A percentile compares a stretch with the other conserved stretches of the same genome.
Evolutionary conservation across 2,113 vertebrate genomes (phyloP).

Genomic region (Phaetusa simplex): DNA sequence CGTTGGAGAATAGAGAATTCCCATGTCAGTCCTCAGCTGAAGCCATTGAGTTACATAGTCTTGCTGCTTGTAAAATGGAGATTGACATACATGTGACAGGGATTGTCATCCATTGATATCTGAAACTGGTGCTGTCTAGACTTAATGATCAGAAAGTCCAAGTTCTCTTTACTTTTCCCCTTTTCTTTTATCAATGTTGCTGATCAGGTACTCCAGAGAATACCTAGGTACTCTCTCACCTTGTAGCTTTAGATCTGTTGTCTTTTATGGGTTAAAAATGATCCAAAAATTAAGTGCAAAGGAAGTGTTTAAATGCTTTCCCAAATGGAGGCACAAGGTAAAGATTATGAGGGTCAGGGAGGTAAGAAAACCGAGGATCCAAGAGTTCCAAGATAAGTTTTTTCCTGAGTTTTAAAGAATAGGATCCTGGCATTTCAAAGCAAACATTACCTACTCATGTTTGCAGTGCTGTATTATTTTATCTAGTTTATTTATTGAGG

Average conservation of each 20-base stretch:
- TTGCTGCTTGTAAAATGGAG: accelerated
- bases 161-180: background rate
- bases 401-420: background rate
- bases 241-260: background rate
- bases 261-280: background rate
- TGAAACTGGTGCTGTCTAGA: background rate
- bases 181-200: background rate
- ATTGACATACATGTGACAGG: background rate
- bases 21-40: background rate
- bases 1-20: background rate
- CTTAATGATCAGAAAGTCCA: background rate
- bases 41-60: background rate
- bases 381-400: background rate
- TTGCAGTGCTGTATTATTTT: background rate
- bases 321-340: background rate
- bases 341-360: background rate
- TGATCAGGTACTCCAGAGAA: background rate
- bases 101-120: background rate
- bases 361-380: background rate
- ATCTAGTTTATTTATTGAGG: background rate
- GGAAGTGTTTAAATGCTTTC: background rate
- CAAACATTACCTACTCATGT: background rate
- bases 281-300: background rate
- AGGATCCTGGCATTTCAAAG: background rate
- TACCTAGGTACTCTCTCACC: background rate